Evolutionary conservation across 2,113 vertebrate species (phyloP).

Genomic region (Dromas ardeola): DNA sequence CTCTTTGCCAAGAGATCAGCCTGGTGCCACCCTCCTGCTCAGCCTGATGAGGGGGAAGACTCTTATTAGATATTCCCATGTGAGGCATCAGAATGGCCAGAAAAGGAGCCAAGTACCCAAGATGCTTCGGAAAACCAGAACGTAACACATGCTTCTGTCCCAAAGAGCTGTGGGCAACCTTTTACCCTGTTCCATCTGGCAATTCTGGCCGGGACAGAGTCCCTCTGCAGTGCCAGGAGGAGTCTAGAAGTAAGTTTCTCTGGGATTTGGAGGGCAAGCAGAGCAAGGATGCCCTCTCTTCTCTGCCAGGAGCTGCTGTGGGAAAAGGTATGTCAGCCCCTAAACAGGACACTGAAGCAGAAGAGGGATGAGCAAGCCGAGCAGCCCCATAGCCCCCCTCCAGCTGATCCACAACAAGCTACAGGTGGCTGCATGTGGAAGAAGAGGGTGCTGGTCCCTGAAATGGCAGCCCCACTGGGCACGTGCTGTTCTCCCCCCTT

Average conservation of each 20-base stretch:
- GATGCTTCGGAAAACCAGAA: background rate
- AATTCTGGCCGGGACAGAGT: background rate
- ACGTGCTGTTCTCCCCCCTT: background rate
- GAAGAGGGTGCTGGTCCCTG: background rate
- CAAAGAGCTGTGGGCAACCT: background rate
- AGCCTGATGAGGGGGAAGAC: background rate
- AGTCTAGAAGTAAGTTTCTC: background rate
- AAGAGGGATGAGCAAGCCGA: background rate
- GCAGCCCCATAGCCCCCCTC: background rate
- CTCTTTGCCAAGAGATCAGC: background rate
- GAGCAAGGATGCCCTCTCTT: background rate
- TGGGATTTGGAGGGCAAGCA: background rate
- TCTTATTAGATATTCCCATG: background rate
- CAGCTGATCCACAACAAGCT: background rate
- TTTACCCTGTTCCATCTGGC: background rate
- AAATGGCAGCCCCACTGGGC: background rate
- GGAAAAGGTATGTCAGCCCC: background rate
- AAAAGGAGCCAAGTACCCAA: background rate
- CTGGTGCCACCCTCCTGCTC: background rate
- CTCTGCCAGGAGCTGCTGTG: background rate
- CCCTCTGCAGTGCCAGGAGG: background rate
- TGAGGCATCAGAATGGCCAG: background rate
- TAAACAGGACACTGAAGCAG: background rate
- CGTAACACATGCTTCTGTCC: background rate
- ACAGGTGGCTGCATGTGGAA: background rate